Base-by-base conservation (phyloP, 2,888 invertebrate genomes). In the Lamproptera curius region DNA sequence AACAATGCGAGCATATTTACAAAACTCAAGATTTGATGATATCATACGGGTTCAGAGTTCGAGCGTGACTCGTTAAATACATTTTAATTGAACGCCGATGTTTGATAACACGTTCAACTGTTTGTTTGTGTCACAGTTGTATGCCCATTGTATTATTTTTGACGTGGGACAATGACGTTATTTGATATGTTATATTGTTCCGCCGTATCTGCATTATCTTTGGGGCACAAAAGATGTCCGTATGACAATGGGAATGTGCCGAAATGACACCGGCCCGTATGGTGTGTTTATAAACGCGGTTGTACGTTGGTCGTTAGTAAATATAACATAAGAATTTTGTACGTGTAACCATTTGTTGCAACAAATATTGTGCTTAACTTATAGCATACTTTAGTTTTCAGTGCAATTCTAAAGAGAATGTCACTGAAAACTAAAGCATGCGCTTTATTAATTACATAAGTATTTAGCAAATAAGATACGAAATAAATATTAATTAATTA, bases 1-100 rank as follows among this genome's bases (percentile, higher is more conserved):
- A 40, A 40, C 20, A 17, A 10, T 42, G 50, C 40, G 34, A 36
- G 16, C 33, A 11, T 54, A 52, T 41, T 42, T 42, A 48, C 37
- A 13, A 40, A 43, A 9, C 33, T 6, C 10, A 26, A 28, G 42
- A 51, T 46, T 39, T 38, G 4, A 33, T 42, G 42, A 47, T 42
- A 42, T 42, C 42, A 39, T 2, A 8, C 16, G 28, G 51, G 46
- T 3, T 55, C 47, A 51, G 42, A 43, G 52, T 47, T 45, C 39
- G 33, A 11, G 6, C 52, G 50, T 52, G 42, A 50, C 45, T 48
- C 51, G 42, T 54, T 53, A 46, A 56, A 56, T 52, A 56, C 45
- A 40, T 51, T 56, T 51, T 55, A 56, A 56, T 57, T 55, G 43
- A 54, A 52, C 48, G 35, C 33, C 40, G 48, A 55, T 47, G 49